Conservation (phyloP, 92 coral and sea anemone species). For the Virgularia gustaviana region DNA sequence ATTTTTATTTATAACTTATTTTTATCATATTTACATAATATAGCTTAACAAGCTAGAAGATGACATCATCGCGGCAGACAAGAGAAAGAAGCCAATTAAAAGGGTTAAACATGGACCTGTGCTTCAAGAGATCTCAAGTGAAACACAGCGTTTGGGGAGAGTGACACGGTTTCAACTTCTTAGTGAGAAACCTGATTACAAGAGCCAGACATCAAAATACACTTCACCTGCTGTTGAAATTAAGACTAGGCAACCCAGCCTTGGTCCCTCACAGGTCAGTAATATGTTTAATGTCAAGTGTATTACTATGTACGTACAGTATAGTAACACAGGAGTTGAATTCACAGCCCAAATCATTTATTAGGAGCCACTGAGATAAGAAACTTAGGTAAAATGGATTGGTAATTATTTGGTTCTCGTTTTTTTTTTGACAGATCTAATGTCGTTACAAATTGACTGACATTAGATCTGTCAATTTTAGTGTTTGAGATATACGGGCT, state of each 20-base stretch:
- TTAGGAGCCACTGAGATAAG: too few species aligned
- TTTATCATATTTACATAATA: too few species aligned
- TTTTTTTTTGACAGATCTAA: too few species aligned
- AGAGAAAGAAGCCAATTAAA: conserved; percentile 42
- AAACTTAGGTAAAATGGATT: too few species aligned
- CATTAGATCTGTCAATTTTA: too few species aligned
- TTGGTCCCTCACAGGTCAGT: conserved; percentile 3
- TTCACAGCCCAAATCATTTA: too few species aligned
- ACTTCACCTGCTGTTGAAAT: background rate
- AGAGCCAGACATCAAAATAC: background rate
- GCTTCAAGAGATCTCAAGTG: conserved; percentile 28
- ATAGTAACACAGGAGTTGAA: background rate
- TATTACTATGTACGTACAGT: background rate
- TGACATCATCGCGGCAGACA: conserved; percentile 58
- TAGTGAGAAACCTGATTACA: background rate
- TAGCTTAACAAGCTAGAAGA: conserved; percentile 23
- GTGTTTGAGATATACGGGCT: too few species aligned
- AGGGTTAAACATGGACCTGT: conserved; percentile 13
- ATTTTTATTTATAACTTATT: too few species aligned
- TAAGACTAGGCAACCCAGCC: background rate
- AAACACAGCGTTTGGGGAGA: conserved; percentile 26
- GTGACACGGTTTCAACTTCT: conserved; percentile 32
- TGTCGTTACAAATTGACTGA: too few species aligned
- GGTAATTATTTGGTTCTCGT: too few species aligned
- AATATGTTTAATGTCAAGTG: background rate